Conservation (phyloP, 2,113 vertebrate species). For the Entosphenus tridentatus region DNA sequence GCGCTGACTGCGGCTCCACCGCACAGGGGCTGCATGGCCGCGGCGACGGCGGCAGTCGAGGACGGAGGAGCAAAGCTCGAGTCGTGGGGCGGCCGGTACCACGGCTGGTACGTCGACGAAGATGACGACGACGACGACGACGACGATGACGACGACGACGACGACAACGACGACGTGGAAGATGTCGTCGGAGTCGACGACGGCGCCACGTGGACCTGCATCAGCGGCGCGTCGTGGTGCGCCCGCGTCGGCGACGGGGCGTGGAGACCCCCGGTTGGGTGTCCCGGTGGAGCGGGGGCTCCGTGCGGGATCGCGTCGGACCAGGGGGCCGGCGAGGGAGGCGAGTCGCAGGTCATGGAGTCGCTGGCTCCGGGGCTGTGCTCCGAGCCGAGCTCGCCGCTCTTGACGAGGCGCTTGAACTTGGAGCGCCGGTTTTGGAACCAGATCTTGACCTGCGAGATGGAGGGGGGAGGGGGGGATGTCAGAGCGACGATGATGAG, state of each 20-base stretch:
- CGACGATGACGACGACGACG: not conserved
- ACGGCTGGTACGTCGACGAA: too few relatives aligned
- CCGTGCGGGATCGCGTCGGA: not conserved
- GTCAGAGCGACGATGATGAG: too few relatives aligned
- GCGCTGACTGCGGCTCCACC: too few relatives aligned
- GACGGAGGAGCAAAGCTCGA: too few relatives aligned
- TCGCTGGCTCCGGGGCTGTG: conserved; percentile 94
- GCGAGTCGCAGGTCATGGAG: conserved; percentile 94
- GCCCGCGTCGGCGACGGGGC: not conserved
- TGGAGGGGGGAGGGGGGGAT: not conserved
- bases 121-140: too few relatives aligned
- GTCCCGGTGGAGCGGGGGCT: not conserved
- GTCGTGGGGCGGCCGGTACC: too few relatives aligned
- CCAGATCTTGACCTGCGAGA: conserved; percentile 77
- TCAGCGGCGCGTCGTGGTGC: not conserved
- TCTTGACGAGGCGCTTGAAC: conserved; percentile 98
- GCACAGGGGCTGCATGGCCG: too few relatives aligned
- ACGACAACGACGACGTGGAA: not conserved
- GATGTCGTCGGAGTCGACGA: not conserved
- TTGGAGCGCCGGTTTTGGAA: conserved; percentile 95
- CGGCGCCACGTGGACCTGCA: not conserved
- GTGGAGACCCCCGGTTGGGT: not conserved
- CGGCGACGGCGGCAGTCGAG: too few relatives aligned
- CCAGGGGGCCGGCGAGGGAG: conserved; percentile 65
- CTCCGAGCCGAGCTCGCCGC: conserved; percentile 71